Evolutionary conservation across 1,140 invertebrate genomes (phyloP), one percentile per base, ranked within the genome.

Genomic region (Trinorchestia longiramus): DNA sequence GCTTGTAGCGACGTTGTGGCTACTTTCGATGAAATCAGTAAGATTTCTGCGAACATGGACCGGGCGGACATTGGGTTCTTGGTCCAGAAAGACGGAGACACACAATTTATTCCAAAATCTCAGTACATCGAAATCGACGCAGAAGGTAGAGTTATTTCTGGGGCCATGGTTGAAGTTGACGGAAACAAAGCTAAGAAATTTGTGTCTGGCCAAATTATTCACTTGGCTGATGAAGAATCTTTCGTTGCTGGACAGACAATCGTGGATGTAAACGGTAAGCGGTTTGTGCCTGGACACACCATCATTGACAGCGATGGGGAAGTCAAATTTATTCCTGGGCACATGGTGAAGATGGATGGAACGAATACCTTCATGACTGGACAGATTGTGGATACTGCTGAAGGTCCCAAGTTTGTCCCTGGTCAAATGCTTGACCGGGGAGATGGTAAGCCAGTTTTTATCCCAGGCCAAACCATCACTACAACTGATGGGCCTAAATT

Each of bases 371-470:
- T 97, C 62, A 96, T 97, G 53, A 95, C 96, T 6, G 97, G 97
- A 23, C 98, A 98, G 97, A 98, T 98, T 19, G 97, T 98, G n/a
- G 97, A 98, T 96, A 98, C 98, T 23, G 98, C 98, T 87, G 97
- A 98, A 96, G 98, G 98, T 40, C 97, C 97, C 6, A 44, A 98
- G 95, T 99, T 98, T 97, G 98, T 98, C 95, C 98, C 98, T 45
- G 98, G 98, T 0, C 97, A 98, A 92, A 98, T 98, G 88, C 97
- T 98, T 23, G 98, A 98, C 96, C 98, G 98, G 0, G 98, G 98
- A 42, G 97, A 98, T 44, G 96, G 96, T 6, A 96, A 96, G 92
- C 95, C 92, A 15, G 47, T 95, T 28, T 97, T 97, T 87, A 92
- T 98, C 57, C 98, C 98, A 97, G 98, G 98, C 17, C 98, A 98